phyloP scores from a whole-genome alignment of 2,888 invertebrate species.

The Ormia ochracea region DNA sequence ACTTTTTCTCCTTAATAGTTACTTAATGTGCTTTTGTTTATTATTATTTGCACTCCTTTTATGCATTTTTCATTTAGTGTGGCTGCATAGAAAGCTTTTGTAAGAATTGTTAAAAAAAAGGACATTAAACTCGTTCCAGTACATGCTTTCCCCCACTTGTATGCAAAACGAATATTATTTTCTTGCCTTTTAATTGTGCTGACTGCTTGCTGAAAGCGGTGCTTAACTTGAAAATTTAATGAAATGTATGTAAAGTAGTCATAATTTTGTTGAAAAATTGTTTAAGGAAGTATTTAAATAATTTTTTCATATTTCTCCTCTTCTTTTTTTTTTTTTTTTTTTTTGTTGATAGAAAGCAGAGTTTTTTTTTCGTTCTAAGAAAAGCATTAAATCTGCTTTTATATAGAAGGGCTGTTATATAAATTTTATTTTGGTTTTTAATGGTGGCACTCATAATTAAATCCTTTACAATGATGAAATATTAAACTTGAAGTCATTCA shows the following conservation, averaged over 20 bases:
- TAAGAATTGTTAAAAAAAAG: slow-evolving; percentile 7
- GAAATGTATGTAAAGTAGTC: slow-evolving; percentile 31
- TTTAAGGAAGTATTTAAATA: slow-evolving; percentile 35
- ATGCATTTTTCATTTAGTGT: slow-evolving; percentile 9
- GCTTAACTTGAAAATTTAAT: slow-evolving; percentile 14
- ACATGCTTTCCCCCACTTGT: not conserved
- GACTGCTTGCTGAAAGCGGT: not conserved
- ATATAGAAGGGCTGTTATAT: not conserved
- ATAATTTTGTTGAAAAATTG: slow-evolving; percentile 36
- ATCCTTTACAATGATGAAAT: not conserved
- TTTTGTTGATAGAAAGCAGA: not conserved
- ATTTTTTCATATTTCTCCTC: too few relatives aligned
- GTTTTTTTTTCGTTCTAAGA: not conserved
- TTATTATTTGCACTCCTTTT: not conserved
- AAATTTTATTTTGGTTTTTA: slow-evolving; percentile 1
- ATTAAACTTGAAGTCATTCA: slow-evolving; percentile 23
- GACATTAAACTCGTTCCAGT: not conserved
- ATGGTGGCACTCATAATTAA: not conserved
- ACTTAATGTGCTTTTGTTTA: slow-evolving; percentile 45
- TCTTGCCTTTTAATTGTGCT: not conserved
- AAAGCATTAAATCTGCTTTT: not conserved
- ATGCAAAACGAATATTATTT: not conserved
- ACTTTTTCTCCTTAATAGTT: slow-evolving; percentile 22
- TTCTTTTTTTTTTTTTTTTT: not conserved
- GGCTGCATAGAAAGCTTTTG: slow-evolving; percentile 17